A percentile compares a stretch with the other conserved stretches of the same genome.
Evolutionary conservation across 2,888 invertebrate species (phyloP).

Genomic region (Torymus auratus): DNA sequence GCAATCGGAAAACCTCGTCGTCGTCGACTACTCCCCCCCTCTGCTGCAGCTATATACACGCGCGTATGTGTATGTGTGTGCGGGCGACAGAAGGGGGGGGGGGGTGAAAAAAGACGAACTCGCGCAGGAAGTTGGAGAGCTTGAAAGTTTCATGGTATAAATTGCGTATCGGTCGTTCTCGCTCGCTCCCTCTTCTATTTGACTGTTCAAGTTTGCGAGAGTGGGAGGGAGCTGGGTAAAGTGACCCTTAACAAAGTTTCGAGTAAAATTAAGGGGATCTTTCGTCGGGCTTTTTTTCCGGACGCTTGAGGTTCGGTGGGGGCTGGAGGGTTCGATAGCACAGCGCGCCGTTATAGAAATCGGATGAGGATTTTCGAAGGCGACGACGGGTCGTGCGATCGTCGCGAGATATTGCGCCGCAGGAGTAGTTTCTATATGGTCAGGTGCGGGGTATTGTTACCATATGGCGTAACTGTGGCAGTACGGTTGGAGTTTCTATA

Average conservation of each 20-base stretch:
- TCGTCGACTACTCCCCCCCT: no score
- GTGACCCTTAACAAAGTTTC: conserved; percentile 51
- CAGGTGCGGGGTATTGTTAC: no score
- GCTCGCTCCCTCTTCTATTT: conserved; percentile 14
- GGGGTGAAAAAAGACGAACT: neutral
- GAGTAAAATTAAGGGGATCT: conserved; percentile 47
- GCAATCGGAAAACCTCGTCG: conserved; percentile 31
- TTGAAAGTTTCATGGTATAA: conserved; percentile 52
- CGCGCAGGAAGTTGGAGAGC: conserved; percentile 35
- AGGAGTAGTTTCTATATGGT: no score
- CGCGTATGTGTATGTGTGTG: no score
- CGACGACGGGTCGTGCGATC: no score
- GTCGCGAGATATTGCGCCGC: no score
- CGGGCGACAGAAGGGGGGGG: neutral
- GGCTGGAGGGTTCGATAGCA: no score
- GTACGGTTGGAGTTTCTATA: no score
- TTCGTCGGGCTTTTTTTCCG: neutral
- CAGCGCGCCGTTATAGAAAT: no score
- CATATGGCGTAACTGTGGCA: no score
- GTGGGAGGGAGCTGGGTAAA: conserved; percentile 39
- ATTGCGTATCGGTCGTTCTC: conserved; percentile 57
- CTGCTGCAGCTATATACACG: no score
- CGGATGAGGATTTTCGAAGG: no score
- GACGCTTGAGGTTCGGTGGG: neutral
- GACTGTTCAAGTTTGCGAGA: conserved; percentile 46